phyloP scores from a whole-genome alignment of 2,888 invertebrate species.

The Lasioglossum morio region DNA sequence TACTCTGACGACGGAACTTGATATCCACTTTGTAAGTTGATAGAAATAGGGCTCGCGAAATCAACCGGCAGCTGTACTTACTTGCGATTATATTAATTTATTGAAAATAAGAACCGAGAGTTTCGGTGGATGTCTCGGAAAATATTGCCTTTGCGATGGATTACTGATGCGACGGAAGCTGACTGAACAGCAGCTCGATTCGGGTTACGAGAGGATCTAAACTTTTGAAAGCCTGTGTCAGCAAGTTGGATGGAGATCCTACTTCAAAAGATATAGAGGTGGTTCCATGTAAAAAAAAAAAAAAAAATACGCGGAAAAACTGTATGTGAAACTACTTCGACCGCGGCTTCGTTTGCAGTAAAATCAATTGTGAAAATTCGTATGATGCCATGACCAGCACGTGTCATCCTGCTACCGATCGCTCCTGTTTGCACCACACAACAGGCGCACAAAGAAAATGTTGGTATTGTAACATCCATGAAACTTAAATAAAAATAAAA shows the following conservation, averaged over 20 bases:
- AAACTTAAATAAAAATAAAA: background rate
- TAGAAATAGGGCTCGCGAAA: background rate
- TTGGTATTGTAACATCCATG: background rate
- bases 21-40: background rate
- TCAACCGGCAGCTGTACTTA: background rate
- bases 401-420: background rate
- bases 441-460: background rate
- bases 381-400: background rate
- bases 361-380: background rate
- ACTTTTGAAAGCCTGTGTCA: background rate
- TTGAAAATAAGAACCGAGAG: background rate
- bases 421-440: background rate
- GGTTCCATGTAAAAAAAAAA: background rate
- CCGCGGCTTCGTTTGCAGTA: background rate
- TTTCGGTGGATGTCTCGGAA: background rate
- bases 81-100: background rate
- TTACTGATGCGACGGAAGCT: background rate
- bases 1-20: background rate
- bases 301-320: background rate
- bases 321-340: slow-evolving; percentile 3
- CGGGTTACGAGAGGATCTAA: background rate
- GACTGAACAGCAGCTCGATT: background rate
- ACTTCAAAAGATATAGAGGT: background rate
- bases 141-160: background rate
- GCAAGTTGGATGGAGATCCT: background rate